Evolutionary conservation across 2,797 vertebrate genomes (phyloP).

Genomic region (Microctenopoma lineatum): DNA sequence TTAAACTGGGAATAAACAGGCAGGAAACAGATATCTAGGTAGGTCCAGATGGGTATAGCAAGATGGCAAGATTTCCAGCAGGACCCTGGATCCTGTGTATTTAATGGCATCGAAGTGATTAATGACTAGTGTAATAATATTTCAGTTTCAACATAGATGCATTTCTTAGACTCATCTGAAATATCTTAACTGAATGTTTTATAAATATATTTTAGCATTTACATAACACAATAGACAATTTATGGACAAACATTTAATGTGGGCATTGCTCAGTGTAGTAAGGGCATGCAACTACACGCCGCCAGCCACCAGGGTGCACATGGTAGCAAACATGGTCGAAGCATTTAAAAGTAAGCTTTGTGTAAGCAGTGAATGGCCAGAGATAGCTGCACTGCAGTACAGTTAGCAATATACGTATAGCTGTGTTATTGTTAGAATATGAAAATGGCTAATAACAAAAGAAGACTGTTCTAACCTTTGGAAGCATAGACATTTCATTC

Average conservation of each 20-base stretch:
- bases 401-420: no score
- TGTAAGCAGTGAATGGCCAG: no score
- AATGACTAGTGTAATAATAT: not conserved
- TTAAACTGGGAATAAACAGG: no score
- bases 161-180: not conserved
- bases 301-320: not conserved
- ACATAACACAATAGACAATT: not conserved
- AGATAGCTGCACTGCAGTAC: no score
- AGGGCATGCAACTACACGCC: conserved; percentile 1
- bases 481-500: no score
- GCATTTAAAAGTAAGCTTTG: no score
- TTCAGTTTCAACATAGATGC: not conserved
- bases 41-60: no score
- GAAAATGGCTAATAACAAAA: no score
- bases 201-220: not conserved
- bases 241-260: not conserved
- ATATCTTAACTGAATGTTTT: not conserved
- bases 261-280: not conserved
- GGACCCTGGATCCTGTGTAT: not conserved
- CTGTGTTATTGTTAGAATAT: no score
- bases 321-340: not conserved
- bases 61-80: no score
- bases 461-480: no score
- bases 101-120: not conserved
- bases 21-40: no score